These are phyloP conservation scores for Aurelia sp. DNA, from an alignment of 30 jellyfish, hydroid and myxozoan species.

Conservation along the genomic window DNA sequence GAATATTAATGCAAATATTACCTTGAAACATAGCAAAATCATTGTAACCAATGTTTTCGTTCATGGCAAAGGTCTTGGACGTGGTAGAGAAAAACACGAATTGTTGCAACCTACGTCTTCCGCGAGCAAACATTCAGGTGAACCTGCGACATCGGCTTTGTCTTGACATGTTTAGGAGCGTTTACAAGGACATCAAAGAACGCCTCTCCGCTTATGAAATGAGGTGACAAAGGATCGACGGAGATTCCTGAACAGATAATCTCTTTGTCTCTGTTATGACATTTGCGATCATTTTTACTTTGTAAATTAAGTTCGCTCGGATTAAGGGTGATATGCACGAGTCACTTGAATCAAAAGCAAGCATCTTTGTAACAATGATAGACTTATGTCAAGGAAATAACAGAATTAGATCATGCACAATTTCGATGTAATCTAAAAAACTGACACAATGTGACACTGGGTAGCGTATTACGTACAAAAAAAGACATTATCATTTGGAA, in stretches of 20 bases:
- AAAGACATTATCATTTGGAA: too few species aligned
- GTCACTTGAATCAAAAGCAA: conserved; percentile 44
- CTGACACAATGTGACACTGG: too few species aligned
- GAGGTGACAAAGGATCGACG: conserved; percentile 42
- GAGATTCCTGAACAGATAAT: conserved; percentile 56
- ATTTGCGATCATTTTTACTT: conserved; percentile 45
- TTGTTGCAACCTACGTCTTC: not conserved
- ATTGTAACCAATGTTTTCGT: conserved; percentile 1
- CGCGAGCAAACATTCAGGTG: too few species aligned
- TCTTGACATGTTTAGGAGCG: not conserved
- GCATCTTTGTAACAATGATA: conserved; percentile 12
- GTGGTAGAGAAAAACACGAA: not conserved
- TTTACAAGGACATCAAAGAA: conserved; percentile 25
- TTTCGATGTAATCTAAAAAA: too few species aligned
- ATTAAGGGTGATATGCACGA: conserved; percentile 60
- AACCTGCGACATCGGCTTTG: too few species aligned
- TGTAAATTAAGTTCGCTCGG: conserved; percentile 54
- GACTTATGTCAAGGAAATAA: conserved; percentile 11
- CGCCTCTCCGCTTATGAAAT: conserved; percentile 34
- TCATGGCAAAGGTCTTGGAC: not conserved
- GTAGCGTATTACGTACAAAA: too few species aligned
- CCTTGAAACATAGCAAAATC: conserved; percentile 23
- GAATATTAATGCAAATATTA: not conserved
- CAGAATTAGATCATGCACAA: too few species aligned
- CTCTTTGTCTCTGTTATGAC: conserved; percentile 35